Percentiles rank a stretch among this genome's conserved stretches.
phyloP scores from a whole-genome alignment of 1,140 invertebrate species.

The Pissodes strobi region DNA sequence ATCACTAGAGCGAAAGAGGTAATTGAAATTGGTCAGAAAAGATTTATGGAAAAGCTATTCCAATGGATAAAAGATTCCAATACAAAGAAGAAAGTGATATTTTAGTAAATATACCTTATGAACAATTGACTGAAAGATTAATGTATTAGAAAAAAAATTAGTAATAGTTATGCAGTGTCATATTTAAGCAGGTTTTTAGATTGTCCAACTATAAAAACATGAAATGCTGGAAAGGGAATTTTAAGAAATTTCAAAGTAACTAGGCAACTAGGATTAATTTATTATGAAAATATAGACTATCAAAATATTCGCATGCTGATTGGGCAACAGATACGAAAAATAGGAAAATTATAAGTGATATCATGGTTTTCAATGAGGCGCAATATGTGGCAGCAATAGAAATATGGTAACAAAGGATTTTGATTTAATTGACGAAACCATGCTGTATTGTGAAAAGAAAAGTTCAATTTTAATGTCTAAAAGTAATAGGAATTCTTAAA shows the following conservation, averaged over 20 bases:
- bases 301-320: background rate
- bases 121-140: background rate
- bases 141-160: background rate
- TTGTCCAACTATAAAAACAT: background rate
- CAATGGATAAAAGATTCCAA: background rate
- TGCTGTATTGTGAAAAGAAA: background rate
- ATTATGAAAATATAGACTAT: background rate
- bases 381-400: background rate
- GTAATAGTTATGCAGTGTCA: background rate
- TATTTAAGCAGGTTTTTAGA: constrained; percentile 5
- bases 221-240: background rate
- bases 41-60: no score
- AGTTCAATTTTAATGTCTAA: background rate
- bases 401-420: background rate
- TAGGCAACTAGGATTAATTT: background rate
- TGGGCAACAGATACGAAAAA: background rate
- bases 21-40: background rate
- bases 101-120: background rate
- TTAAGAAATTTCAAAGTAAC: background rate
- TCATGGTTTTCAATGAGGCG: background rate
- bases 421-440: background rate
- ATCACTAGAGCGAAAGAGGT: background rate
- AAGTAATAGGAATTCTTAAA: background rate
- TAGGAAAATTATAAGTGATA: background rate
- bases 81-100: background rate